Conservation (phyloP, 2,888 invertebrate species). For the Dinocampus coccinellae region DNA sequence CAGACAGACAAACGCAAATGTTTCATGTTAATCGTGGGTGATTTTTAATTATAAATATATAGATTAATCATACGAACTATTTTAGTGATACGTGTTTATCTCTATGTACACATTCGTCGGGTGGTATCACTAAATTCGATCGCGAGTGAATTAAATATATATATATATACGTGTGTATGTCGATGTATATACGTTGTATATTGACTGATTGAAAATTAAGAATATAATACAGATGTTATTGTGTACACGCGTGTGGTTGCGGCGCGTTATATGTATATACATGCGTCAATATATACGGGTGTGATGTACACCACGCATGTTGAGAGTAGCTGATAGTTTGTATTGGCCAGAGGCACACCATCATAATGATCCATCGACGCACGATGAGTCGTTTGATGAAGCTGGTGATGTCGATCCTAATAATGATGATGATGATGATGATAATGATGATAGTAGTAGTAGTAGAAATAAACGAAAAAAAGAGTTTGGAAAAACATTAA, state of each 20-base stretch:
- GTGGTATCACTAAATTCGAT: constrained; percentile 26
- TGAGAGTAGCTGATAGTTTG: constrained; percentile 18
- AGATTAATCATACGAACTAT: not conserved
- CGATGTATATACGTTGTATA: constrained; percentile 8
- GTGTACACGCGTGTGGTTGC: constrained; percentile 24
- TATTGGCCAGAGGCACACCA: constrained; percentile 18
- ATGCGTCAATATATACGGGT: constrained; percentile 23
- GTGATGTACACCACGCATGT: constrained; percentile 27
- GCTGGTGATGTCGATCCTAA: not conserved
- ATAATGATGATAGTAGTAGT: not conserved
- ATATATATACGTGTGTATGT: not conserved
- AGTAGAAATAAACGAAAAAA: not conserved
- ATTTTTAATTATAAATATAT: not conserved
- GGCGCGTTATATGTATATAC: constrained; percentile 4
- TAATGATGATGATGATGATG: not conserved
- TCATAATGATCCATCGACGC: constrained; percentile 20
- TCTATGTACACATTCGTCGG: not conserved
- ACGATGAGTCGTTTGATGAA: constrained; percentile 7
- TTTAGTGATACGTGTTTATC: not conserved
- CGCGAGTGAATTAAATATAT: not conserved
- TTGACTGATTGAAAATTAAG: not conserved
- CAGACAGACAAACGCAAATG: too few relatives aligned
- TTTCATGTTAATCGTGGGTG: not conserved
- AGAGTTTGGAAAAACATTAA: not conserved
- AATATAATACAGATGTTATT: constrained; percentile 9